Base-by-base conservation (phyloP, 1,140 invertebrate genomes). In the Teleopsis dalmanni region DNA sequence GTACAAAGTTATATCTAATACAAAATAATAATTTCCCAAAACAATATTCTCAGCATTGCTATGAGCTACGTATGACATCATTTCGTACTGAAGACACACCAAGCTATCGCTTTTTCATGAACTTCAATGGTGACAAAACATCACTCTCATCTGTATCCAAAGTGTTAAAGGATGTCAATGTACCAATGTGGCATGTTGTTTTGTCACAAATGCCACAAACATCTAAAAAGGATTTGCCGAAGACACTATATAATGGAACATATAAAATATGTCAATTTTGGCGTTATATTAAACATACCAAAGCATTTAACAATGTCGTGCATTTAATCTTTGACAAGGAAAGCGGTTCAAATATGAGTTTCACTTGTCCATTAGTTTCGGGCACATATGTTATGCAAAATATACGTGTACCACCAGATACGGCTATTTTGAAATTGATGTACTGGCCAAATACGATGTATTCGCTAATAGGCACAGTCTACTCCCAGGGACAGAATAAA, bases 371-470 rank as follows among this genome's bases (percentile, higher is more conserved):
- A 0, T 40, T 66, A 1, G 57, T 56, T n/a, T 16, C 25, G 6
- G 63, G 63, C 34, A 55, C 51, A 11, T 66, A 66, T 47, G 48
- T 52, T 11, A 57, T 66, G 59, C 61, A 62, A 18, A 44, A 56
- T 14, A 61, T 66, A 1, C 56, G 58, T 21, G 55, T 66, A 34
- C 63, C 63, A 10, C 58, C 60, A 13, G 63, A 66, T 36, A 63
- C 59, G 19, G 43, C 58, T 3, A 18, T 66, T 4, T 26, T 66
- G 2, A 65, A 62, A 51, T 66, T 58, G 7, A 65, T 65, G 63
- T 65, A 66, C 19, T 56, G 60, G 14, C 60, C 63, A 4, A 66
- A 66, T 25, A 61, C 62, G 3, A 16, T 66, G 0, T 65, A 63
- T 23, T 48, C 58, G 1, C 18, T 66, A 4, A 42, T 50, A 16